These are phyloP conservation scores for Polietes domitor DNA, from an alignment of 2,888 invertebrate genomes.

Conservation along the genomic window DNA sequence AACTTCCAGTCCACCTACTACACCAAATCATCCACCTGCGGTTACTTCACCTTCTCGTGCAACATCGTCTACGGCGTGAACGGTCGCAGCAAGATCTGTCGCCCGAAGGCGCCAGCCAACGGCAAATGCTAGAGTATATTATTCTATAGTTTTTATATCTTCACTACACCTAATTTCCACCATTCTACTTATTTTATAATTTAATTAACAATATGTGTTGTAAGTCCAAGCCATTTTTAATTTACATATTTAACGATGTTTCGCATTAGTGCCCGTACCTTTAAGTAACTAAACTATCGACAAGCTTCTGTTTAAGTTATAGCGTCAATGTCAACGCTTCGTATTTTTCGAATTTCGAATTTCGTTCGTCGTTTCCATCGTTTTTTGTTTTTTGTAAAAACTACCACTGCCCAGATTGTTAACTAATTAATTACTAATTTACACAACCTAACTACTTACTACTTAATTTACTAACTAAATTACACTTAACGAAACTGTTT, in stretches of 20 bases:
- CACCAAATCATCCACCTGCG: slow-evolving; percentile 93
- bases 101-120: slow-evolving; percentile 89
- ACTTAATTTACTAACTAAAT: slow-evolving; percentile 43
- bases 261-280: slow-evolving; percentile 18
- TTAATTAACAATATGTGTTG: slow-evolving; percentile 5
- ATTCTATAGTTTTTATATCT: slow-evolving; percentile 16
- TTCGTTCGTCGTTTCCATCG: neutral
- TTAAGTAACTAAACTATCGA: slow-evolving; percentile 34
- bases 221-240: slow-evolving; percentile 24
- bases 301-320: slow-evolving; percentile 15
- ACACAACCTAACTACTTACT: slow-evolving; percentile 8
- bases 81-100: slow-evolving; percentile 90
- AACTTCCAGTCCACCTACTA: slow-evolving; percentile 90
- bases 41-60: slow-evolving; percentile 93
- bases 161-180: slow-evolving; percentile 9
- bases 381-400: slow-evolving; percentile 30
- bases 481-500: neutral
- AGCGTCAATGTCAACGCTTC: no score
- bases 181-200: slow-evolving; percentile 24
- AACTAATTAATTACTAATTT: slow-evolving; percentile 25
- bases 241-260: slow-evolving; percentile 34
- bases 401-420: slow-evolving; percentile 56
- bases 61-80: slow-evolving; percentile 89
- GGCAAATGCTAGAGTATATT: slow-evolving; percentile 82
- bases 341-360: neutral